These are phyloP conservation scores for Lydus trimaculatus DNA, from an alignment of 2,888 invertebrate genomes.

Conservation along the genomic window DNA sequence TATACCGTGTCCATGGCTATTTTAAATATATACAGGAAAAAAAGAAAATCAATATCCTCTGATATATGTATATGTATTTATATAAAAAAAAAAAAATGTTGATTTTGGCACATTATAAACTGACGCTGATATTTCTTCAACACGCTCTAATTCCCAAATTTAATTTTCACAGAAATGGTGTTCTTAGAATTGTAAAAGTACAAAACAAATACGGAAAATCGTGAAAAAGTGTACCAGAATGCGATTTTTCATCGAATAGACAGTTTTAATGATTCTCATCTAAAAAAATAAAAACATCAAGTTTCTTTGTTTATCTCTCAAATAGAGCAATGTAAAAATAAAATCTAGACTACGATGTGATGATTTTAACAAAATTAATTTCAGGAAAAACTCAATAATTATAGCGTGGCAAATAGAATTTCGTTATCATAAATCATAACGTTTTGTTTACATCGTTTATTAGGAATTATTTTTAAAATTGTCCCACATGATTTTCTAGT, in stretches of 20 bases:
- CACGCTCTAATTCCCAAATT: slow-evolving; percentile 35
- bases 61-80: not conserved
- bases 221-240: not conserved
- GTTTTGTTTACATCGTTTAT: slow-evolving; percentile 34
- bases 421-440: slow-evolving; percentile 11
- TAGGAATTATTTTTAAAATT: not conserved
- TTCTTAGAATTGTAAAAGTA: not conserved
- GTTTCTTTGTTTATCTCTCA: not conserved
- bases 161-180: slow-evolving; percentile 34
- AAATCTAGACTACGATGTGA: not conserved
- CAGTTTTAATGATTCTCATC: not conserved
- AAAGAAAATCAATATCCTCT: not conserved
- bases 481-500: not conserved
- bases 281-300: not conserved
- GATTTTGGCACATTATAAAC: slow-evolving; percentile 8
- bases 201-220: not conserved
- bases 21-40: slow-evolving; percentile 24
- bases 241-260: too few species aligned
- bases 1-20: slow-evolving; percentile 71
- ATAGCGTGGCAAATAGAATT: not conserved
- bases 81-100: not conserved
- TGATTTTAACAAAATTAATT: not conserved
- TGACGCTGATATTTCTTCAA: slow-evolving; percentile 24
- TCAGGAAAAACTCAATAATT: not conserved
- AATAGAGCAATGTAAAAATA: slow-evolving; percentile 1